Conservation (phyloP, 2,888 invertebrate species). For the Doris montereyensis region DNA sequence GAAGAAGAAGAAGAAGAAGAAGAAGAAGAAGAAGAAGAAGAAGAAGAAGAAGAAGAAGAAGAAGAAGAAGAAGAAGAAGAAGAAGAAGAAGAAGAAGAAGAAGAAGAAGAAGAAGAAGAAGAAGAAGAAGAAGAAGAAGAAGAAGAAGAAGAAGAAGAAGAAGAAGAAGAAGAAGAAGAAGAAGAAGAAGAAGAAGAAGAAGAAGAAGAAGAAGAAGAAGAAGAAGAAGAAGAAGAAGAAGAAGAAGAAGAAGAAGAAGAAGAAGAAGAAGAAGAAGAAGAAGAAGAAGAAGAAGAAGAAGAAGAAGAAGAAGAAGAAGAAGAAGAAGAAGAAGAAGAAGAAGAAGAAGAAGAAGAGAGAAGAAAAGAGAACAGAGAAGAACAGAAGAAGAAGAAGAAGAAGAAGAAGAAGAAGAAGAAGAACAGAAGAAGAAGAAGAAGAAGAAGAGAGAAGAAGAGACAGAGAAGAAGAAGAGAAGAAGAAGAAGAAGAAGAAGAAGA, state of each 20-base stretch:
- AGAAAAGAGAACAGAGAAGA: not conserved
- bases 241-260: not conserved
- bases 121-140: conserved; percentile 1
- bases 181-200: conserved; percentile 6
- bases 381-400: not conserved
- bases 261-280: not conserved
- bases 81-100: not conserved
- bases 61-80: not conserved
- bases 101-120: not conserved
- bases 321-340: conserved; percentile 5
- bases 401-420: not conserved
- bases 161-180: not conserved
- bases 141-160: not conserved
- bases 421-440: not conserved
- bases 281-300: conserved; percentile 6
- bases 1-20: not conserved
- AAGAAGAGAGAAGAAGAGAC: not conserved
- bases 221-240: not conserved
- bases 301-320: not conserved
- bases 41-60: conserved; percentile 1
- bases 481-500: not conserved
- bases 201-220: conserved; percentile 9
- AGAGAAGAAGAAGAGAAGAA: not conserved
- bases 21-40: not conserved
- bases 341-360: not conserved